Evolutionary conservation across 2,888 invertebrate genomes (phyloP).

Genomic region (Himalopsyche japonica): DNA sequence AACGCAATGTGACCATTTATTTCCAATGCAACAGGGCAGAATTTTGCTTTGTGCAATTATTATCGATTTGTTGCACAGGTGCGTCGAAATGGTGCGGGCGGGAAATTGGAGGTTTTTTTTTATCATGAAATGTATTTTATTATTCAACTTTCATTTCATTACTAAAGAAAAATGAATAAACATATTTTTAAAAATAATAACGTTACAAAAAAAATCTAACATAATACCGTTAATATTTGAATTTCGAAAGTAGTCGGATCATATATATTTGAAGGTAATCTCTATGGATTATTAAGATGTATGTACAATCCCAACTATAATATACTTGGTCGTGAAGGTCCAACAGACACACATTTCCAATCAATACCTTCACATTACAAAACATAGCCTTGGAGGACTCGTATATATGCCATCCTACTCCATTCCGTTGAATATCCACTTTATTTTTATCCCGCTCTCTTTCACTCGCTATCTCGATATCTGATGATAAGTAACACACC

Average conservation of each 20-base stretch:
- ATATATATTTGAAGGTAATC: no score
- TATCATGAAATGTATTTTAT: not conserved
- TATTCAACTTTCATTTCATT: no score
- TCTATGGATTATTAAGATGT: no score
- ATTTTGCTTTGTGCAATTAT: not conserved
- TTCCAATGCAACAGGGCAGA: not conserved
- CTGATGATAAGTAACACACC: slow-evolving; percentile 38
- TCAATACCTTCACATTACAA: not conserved
- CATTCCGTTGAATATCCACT: not conserved
- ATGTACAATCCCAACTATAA: no score
- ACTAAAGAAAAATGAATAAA: no score
- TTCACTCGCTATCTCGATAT: slow-evolving; percentile 29
- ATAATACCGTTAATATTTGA: no score
- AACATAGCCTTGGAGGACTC: not conserved
- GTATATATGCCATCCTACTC: slow-evolving; percentile 5
- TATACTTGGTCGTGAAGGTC: not conserved
- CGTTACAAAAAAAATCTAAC: no score
- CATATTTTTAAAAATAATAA: no score
- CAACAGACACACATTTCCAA: not conserved
- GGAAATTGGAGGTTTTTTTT: no score
- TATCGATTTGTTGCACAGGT: not conserved
- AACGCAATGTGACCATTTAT: not conserved
- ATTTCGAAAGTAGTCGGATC: no score
- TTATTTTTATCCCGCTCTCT: not conserved
- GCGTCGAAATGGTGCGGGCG: not conserved